Conservation (phyloP, 1,140 invertebrate species). For the Heliconius himera region DNA sequence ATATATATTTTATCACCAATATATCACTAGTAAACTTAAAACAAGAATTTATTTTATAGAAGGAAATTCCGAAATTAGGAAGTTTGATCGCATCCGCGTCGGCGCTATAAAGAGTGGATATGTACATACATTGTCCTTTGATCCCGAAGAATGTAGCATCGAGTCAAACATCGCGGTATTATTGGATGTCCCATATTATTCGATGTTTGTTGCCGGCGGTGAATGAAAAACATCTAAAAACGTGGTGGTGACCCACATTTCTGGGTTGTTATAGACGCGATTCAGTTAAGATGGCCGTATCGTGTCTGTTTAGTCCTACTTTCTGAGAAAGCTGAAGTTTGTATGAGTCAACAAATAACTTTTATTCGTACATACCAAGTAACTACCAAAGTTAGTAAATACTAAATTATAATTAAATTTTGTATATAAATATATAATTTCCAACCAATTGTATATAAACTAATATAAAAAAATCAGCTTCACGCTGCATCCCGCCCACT, state of each 20-base stretch:
- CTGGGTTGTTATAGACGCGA: not conserved
- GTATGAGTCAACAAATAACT: not conserved
- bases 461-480: too few relatives aligned
- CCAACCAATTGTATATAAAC: too few relatives aligned
- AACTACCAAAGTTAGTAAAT: too few relatives aligned
- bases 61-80: not conserved
- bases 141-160: not conserved
- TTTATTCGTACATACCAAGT: not conserved
- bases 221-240: conserved; percentile 2
- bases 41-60: not conserved
- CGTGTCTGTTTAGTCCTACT: not conserved
- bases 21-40: conserved; percentile 4
- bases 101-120: conserved; percentile 13
- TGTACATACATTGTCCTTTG: conserved; percentile 8
- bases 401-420: too few relatives aligned
- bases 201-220: not conserved
- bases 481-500: too few relatives aligned
- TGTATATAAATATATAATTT: too few relatives aligned
- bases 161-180: conserved; percentile 12
- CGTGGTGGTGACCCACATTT: not conserved
- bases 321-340: not conserved
- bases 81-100: not conserved
- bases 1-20: not conserved
- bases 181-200: conserved; percentile 16
- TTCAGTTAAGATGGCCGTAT: not conserved